These are phyloP conservation scores for Gambelia wislizenii DNA, from an alignment of 2,797 vertebrate species.

Conservation along the genomic window DNA sequence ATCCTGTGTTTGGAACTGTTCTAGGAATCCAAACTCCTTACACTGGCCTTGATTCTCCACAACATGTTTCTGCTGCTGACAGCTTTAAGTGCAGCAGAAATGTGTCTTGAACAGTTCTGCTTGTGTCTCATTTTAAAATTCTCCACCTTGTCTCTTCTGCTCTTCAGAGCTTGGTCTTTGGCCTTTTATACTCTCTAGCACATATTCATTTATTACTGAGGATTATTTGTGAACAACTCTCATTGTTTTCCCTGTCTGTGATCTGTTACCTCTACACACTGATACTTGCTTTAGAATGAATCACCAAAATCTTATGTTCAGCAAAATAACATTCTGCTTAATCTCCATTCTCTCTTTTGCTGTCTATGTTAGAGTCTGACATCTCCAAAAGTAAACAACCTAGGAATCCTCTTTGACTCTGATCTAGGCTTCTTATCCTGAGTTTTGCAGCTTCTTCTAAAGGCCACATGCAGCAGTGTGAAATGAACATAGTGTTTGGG, in stretches of 20 bases:
- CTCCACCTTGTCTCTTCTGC: background rate
- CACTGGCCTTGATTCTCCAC: background rate
- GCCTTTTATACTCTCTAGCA: background rate
- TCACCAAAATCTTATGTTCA: background rate
- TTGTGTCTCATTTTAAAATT: background rate
- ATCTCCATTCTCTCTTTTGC: too few species aligned
- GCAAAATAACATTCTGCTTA: too few species aligned
- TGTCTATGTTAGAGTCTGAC: too few species aligned
- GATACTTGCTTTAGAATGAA: background rate
- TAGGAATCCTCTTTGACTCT: too few species aligned
- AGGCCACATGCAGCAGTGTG: too few species aligned
- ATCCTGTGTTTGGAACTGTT: too few species aligned
- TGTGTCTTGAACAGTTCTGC: background rate
- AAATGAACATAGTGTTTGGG: too few species aligned
- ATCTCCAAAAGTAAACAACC: too few species aligned
- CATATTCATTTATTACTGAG: background rate
- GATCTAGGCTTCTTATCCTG: too few species aligned
- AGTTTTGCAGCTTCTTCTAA: too few species aligned
- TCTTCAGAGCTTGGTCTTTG: background rate
- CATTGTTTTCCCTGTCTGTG: background rate
- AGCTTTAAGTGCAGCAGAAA: background rate
- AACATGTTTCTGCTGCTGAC: background rate
- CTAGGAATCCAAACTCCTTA: too few species aligned
- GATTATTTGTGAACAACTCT: background rate
- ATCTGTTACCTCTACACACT: background rate